Evolutionary conservation across 2,797 vertebrate species (phyloP).

Genomic region (Sebastes steindachneri): DNA sequence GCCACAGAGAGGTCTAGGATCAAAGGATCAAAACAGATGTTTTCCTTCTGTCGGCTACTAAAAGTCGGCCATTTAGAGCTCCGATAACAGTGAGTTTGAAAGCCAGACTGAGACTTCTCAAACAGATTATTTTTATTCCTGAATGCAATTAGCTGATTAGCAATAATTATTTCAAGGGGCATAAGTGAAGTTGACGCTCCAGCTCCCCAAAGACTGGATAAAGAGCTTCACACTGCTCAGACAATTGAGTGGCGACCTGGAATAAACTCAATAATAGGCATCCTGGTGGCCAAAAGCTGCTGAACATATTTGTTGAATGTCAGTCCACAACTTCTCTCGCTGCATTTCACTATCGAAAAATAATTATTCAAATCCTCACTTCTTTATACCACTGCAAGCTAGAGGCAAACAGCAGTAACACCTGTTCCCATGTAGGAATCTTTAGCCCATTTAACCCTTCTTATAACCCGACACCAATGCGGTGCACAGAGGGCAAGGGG

Average conservation of each 20-base stretch:
- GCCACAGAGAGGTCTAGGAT: background rate
- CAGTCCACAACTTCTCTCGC: background rate
- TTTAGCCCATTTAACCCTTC: slow-evolving; percentile 24
- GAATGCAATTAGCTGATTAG: slow-evolving; percentile 59
- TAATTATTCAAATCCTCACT: background rate
- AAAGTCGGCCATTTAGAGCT: slow-evolving; percentile 2
- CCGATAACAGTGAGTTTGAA: background rate
- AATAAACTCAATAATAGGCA: slow-evolving; percentile 6
- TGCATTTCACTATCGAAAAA: background rate
- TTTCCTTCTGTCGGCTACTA: slow-evolving; percentile 2
- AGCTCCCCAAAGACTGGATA: background rate
- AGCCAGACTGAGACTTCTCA: slow-evolving; percentile 5
- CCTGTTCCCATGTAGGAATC: slow-evolving; percentile 54
- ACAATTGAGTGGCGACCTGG: slow-evolving; percentile 24
- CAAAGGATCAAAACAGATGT: slow-evolving; percentile 27
- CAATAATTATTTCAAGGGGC: slow-evolving; percentile 34
- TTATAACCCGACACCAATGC: slow-evolving; percentile 42
- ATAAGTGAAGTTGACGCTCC: background rate
- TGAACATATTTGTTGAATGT: background rate
- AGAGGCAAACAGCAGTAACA: slow-evolving; percentile 16
- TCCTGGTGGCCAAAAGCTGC: slow-evolving; percentile 1
- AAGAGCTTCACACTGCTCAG: background rate
- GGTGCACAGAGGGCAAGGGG: slow-evolving; percentile 36
- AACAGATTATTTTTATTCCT: slow-evolving; percentile 6
- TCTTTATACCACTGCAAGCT: background rate